Base-by-base conservation (phyloP, 2,797 vertebrate genomes). In the Poecile montanus region DNA sequence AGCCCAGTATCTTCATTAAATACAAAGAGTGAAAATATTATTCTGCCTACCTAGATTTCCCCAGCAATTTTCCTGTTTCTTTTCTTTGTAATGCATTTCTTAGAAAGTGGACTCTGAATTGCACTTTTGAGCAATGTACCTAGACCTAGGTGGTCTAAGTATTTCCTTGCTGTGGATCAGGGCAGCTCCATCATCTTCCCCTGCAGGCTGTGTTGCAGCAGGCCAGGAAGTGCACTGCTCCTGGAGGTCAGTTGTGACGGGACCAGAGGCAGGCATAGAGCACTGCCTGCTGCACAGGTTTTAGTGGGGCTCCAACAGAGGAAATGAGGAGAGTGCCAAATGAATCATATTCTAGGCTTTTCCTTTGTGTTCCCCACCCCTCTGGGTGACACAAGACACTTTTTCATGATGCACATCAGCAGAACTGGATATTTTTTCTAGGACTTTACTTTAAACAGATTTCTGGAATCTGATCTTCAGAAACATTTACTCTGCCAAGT, bases 271-370 rank as follows among this genome's bases (percentile, higher is more conserved):
- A 54, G 32, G 45, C 32, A 17, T 3, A n/a, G 25, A 75, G 20
- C 60, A 36, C 77, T 89, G 61, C 30, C 38, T 84, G 74, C 72
- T 91, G 82, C 66, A 48, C 73, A 85, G 74, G 34, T 75, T 60
- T 91, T 83, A 67, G 44, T 32, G 42, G 94, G 44, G 51, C 8
- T 88, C 12, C 74, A 77, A 20, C n/a, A 73, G 74, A 70, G n/a
- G 57, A 95, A 81, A 80, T 0, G 0, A 85, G 40, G 50, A 22
- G 9, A 82, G 36, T 48, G 85, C 80, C 94, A 91, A 93, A 62
- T 93, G 76, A 96, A 95, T 95, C 86, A 93, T 85, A n/a, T 93
- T 94, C 38, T 53, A 63, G 91, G 62, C 81, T 95, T 83, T 83
- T 93, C 56, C 71, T 93, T 74, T 81, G 65, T 85, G 66, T 90